Conservation (phyloP, 2,113 vertebrate genomes). For the Phylloscopus trochiloides region DNA sequence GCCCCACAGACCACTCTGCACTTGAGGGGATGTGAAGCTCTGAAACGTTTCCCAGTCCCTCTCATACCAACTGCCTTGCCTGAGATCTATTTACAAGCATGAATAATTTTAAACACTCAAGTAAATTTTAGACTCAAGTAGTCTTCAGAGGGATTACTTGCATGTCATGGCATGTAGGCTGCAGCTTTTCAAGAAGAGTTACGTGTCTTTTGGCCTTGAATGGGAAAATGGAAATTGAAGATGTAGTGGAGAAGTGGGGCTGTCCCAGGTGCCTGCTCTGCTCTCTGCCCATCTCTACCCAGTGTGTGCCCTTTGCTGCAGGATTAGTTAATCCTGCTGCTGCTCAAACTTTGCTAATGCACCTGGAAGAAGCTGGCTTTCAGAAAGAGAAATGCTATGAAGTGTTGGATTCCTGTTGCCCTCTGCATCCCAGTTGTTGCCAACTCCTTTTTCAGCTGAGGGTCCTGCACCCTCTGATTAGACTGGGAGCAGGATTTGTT, state of each 20-base stretch:
- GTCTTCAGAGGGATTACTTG: constrained; percentile 37
- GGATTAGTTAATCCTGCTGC: not conserved
- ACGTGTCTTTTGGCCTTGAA: not conserved
- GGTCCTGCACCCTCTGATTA: not conserved
- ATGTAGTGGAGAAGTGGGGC: not conserved
- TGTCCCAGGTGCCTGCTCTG: not conserved
- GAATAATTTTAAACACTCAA: not conserved
- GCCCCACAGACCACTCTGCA: not conserved
- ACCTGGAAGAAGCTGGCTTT: not conserved
- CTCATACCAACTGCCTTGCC: fast-evolving
- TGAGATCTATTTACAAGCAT: not conserved
- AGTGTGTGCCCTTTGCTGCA: not conserved
- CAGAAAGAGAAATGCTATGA: not conserved
- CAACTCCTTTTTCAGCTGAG: not conserved
- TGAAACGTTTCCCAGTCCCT: not conserved
- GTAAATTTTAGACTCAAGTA: not conserved
- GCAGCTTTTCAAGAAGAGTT: not conserved
- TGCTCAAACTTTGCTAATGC: not conserved
- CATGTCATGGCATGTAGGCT: not conserved
- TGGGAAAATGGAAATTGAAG: not conserved
- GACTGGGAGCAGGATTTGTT: not conserved
- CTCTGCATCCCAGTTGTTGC: not conserved
- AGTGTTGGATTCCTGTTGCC: not conserved
- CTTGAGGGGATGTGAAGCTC: fast-evolving
- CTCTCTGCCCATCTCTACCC: not conserved